Base-by-base conservation (phyloP, 2,113 vertebrate species). In the Mirza zaza region DNA sequence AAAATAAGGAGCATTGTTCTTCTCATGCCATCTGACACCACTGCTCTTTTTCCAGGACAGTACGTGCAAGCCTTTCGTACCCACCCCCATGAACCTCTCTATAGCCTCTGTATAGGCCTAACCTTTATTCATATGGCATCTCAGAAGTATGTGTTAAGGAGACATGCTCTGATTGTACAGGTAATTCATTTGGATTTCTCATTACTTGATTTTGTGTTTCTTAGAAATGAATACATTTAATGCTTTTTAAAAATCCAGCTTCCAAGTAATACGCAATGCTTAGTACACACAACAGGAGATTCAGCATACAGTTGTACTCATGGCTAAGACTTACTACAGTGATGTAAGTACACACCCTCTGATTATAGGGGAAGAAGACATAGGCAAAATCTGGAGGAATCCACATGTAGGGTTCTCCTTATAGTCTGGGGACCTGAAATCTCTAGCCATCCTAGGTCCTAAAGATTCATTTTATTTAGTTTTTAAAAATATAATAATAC, bases 51-150 rank as follows among this genome's bases (percentile, higher is more conserved):
- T 95, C 73, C 76, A 99, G 99, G 99, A n/a, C 99, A 99, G 96
- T 99, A 99, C 3, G 50, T 52, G 50, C 50, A 52, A 52, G 50
- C 50, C 50, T 99, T 99, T 85, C 99, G 99, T 87, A 97, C 98
- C 84, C 98, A 99, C 32, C 99, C 99, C 0, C 85, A 98, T 0
- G 98, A 99, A 70, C 99, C 99, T 3, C 98, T 99, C 23, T 99
- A 99, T 97, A 99, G 98, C 87, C 98, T 99, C 52, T 99, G 99
- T 71, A 99, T 99, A 61, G 99, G 99, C 57, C 98, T 99, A 50
- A 99, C 99, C 68, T 99, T 99, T 97, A 99, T 99, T 97, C 99
- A 99, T 97, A 99, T 99, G 99, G 99, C 99, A 0, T 99, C 99
- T 57, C 99, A 99, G 99, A 99, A 99, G 96, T 99, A 99, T 1